These are phyloP conservation scores for Calameuta filiformis DNA, from an alignment of 2,888 invertebrate genomes.

Conservation along the genomic window DNA sequence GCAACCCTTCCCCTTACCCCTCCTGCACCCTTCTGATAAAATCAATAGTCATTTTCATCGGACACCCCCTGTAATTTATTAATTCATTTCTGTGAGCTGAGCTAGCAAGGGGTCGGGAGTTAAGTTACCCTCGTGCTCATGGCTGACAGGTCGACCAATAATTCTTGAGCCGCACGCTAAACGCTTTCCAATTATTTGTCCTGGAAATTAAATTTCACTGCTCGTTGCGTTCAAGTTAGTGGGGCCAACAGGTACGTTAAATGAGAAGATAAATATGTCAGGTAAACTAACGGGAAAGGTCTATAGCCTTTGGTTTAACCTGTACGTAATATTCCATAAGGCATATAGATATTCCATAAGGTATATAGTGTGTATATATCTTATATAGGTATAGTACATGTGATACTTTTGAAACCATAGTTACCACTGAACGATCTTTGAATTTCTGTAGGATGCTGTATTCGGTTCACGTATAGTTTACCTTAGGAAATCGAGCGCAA, in stretches of 20 bases:
- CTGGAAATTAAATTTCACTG: constrained; percentile 18
- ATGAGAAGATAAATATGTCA: neutral
- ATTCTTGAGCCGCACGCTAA: constrained; percentile 46
- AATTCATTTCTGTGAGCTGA: constrained; percentile 42
- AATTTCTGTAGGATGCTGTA: neutral
- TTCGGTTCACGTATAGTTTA: neutral
- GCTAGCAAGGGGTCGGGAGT: neutral
- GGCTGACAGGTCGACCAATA: constrained; percentile 33
- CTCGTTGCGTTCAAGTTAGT: constrained; percentile 11
- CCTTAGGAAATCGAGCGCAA: neutral
- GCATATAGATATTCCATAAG: too few species aligned
- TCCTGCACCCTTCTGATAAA: neutral
- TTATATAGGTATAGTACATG: too few species aligned
- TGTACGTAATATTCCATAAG: neutral
- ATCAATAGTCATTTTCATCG: constrained; percentile 31
- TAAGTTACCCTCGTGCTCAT: constrained; percentile 12
- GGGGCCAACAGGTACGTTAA: neutral
- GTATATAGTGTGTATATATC: too few species aligned
- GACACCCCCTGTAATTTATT: constrained; percentile 44
- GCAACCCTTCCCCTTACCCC: neutral
- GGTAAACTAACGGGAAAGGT: neutral
- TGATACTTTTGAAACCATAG: neutral
- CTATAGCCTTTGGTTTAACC: neutral
- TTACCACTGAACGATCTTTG: neutral
- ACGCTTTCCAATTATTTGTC: constrained; percentile 42